These are phyloP conservation scores for Himalopsyche kuldschensis DNA, from an alignment of 2,888 invertebrate species.

Conservation along the genomic window DNA sequence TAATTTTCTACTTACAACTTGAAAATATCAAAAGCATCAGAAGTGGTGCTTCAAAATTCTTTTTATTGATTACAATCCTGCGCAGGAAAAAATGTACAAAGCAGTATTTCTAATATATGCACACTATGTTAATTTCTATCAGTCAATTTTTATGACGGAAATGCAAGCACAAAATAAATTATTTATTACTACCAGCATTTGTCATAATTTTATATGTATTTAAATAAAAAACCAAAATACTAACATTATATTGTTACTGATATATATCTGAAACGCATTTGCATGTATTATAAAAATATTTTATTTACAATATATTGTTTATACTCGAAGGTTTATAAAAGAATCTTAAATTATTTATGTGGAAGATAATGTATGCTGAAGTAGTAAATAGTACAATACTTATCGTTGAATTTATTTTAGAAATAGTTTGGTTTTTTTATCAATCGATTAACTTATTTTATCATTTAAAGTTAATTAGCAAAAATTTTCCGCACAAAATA, in stretches of 20 bases:
- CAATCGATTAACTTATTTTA: neutral
- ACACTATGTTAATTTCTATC: neutral
- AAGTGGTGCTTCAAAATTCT: neutral
- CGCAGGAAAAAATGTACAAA: neutral
- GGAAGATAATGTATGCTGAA: constrained; percentile 24
- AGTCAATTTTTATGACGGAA: neutral
- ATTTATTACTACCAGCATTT: neutral
- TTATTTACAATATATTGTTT: constrained; percentile 32
- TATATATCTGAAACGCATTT: too few relatives aligned
- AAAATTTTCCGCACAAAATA: neutral
- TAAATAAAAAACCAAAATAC: too few relatives aligned
- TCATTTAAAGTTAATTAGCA: neutral
- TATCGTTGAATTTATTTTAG: constrained; percentile 40
- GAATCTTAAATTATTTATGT: constrained; percentile 22
- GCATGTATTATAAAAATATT: constrained; percentile 23
- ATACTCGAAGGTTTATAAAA: constrained; percentile 9
- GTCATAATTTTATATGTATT: neutral
- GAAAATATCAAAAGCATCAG: neutral
- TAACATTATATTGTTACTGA: too few relatives aligned
- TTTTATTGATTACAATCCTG: neutral
- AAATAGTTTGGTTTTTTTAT: neutral
- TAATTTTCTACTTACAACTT: neutral
- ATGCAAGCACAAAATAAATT: neutral
- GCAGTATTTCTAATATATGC: neutral
- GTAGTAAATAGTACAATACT: neutral